Conservation (phyloP, 2,113 vertebrate species). For the Pachycephala philippinensis region DNA sequence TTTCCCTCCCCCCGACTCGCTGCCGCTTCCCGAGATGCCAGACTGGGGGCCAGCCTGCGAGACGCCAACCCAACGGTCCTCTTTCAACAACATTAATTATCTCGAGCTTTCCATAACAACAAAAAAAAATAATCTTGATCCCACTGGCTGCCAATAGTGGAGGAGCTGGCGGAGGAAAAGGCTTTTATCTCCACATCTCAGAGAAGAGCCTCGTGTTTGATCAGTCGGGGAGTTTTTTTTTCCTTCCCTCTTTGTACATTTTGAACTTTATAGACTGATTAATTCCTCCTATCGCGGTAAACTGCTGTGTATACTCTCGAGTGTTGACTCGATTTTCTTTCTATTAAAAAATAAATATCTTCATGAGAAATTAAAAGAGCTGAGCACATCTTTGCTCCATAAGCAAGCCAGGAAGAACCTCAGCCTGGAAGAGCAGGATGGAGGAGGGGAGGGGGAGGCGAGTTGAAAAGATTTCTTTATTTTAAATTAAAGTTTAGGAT, state of each 20-base stretch:
- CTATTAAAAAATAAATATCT: slow-evolving; percentile 65
- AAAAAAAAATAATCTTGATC: slow-evolving; percentile 66
- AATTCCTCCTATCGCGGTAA: slow-evolving; percentile 70
- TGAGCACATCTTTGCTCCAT: slow-evolving; percentile 52
- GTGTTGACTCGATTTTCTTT: slow-evolving; percentile 70
- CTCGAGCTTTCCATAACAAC: slow-evolving; percentile 79
- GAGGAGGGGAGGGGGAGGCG: slow-evolving; percentile 20
- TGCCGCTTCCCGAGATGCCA: slow-evolving; percentile 76
- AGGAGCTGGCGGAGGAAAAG: slow-evolving; percentile 64
- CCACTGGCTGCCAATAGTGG: slow-evolving; percentile 75
- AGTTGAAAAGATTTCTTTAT: slow-evolving; percentile 74
- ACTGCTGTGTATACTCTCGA: slow-evolving; percentile 59
- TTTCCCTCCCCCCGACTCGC: neutral
- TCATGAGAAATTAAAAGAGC: slow-evolving; percentile 72
- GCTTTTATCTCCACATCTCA: slow-evolving; percentile 76
- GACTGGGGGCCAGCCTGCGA: slow-evolving; percentile 77
- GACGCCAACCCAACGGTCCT: slow-evolving; percentile 77
- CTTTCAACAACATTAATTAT: slow-evolving; percentile 87
- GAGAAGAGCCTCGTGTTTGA: slow-evolving; percentile 70
- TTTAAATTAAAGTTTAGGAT: slow-evolving; percentile 80
- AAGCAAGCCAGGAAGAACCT: slow-evolving; percentile 39
- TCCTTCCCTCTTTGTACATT: slow-evolving; percentile 50
- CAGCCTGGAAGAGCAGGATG: neutral
- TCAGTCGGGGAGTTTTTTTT: slow-evolving; percentile 33
- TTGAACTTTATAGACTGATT: slow-evolving; percentile 75